Evolutionary conservation across 2,888 invertebrate genomes (phyloP).

Genomic region (Ypsolopha scabrella): DNA sequence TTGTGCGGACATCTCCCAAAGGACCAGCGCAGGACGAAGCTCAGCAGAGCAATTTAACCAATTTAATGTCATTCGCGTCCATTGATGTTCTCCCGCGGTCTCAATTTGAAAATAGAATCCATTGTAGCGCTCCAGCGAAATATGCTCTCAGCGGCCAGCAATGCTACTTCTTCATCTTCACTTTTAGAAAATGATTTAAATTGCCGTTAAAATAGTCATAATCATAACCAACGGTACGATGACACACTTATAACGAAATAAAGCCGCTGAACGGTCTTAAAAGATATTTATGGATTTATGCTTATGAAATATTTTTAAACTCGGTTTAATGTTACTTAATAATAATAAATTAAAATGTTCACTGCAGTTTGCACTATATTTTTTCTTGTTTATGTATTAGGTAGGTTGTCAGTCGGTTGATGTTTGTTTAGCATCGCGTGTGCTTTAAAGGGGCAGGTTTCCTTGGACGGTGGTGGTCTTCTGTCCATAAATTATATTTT

Average conservation of each 20-base stretch:
- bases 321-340: neutral
- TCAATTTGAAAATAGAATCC: slow-evolving; percentile 61
- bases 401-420: too few relatives aligned
- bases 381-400: too few relatives aligned
- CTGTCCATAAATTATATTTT: slow-evolving; percentile 12
- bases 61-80: slow-evolving; percentile 63
- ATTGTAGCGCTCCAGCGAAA: slow-evolving; percentile 45
- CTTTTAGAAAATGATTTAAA: slow-evolving; percentile 49
- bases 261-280: slow-evolving; percentile 29
- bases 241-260: slow-evolving; percentile 49
- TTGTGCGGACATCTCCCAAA: slow-evolving; percentile 41
- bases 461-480: slow-evolving; percentile 1
- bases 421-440: too few relatives aligned
- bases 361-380: too few relatives aligned
- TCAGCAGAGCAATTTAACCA: slow-evolving; percentile 63
- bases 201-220: slow-evolving; percentile 36
- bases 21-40: slow-evolving; percentile 45
- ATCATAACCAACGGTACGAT: slow-evolving; percentile 20
- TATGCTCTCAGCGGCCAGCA: neutral
- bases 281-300: slow-evolving; percentile 26
- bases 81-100: slow-evolving; percentile 58
- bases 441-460: neutral
- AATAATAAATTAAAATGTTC: too few relatives aligned
- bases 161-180: neutral
- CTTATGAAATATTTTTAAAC: slow-evolving; percentile 7